These are phyloP conservation scores for Dendrolimus houi DNA, from an alignment of 2,888 invertebrate genomes.

Conservation along the genomic window DNA sequence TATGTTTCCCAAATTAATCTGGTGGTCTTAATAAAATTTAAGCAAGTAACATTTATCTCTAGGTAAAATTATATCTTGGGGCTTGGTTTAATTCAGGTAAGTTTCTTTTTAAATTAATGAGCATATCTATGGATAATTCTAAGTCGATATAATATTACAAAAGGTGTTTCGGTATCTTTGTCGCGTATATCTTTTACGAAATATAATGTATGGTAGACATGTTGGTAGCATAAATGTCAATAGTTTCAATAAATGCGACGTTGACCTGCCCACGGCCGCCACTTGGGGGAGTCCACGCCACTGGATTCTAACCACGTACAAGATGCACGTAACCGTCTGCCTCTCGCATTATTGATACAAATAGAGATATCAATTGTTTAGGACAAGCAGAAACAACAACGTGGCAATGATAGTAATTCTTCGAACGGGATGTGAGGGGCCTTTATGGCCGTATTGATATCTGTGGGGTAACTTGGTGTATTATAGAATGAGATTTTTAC, in stretches of 20 bases:
- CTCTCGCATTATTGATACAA: constrained; percentile 72
- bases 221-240: constrained; percentile 33
- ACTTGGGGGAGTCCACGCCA: constrained; percentile 27
- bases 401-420: constrained; percentile 60
- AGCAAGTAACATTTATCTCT: too few relatives aligned
- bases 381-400: constrained; percentile 60
- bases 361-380: constrained; percentile 75
- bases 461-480: constrained; percentile 35
- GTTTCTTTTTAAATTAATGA: too few relatives aligned
- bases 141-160: neutral
- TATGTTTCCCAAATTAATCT: too few relatives aligned
- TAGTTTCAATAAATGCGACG: constrained; percentile 49
- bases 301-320: constrained; percentile 64
- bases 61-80: too few relatives aligned
- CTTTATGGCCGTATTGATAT: constrained; percentile 44
- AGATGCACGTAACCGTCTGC: constrained; percentile 68
- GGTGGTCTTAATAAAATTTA: too few relatives aligned
- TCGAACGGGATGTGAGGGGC: constrained; percentile 38
- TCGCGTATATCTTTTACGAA: constrained; percentile 5
- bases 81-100: too few relatives aligned
- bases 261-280: constrained; percentile 19
- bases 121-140: too few relatives aligned
- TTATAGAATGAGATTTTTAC: constrained; percentile 44
- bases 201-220: constrained; percentile 12
- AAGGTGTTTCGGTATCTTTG: neutral